Conservation (phyloP, 2,888 invertebrate genomes). For the Cyaniris semiargus region DNA sequence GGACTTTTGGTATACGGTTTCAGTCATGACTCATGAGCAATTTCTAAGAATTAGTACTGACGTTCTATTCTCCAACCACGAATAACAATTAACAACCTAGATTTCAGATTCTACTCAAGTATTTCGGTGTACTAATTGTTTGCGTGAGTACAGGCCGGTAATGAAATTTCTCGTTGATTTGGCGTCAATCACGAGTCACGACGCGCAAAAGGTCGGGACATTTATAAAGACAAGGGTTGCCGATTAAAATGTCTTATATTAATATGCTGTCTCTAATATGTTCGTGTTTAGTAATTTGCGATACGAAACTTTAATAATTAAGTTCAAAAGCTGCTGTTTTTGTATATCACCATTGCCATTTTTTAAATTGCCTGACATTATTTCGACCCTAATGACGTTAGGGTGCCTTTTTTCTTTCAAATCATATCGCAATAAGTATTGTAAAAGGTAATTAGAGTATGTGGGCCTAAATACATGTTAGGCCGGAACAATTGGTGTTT, state of each 20-base stretch:
- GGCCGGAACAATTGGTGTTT: conserved; percentile 60
- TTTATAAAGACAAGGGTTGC: conserved; percentile 55
- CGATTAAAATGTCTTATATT: conserved; percentile 25
- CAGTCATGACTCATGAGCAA: background rate
- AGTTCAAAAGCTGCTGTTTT: background rate
- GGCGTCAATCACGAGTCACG: conserved; percentile 45
- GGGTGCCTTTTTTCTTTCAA: background rate
- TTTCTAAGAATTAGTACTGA: background rate
- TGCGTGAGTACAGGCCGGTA: conserved; percentile 9
- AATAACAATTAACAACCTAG: background rate
- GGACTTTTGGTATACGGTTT: background rate
- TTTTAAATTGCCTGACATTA: background rate
- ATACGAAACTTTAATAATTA: background rate
- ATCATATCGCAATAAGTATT: background rate
- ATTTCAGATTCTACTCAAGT: background rate
- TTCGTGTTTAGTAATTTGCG: background rate
- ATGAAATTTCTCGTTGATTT: conserved; percentile 33
- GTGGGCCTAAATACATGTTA: conserved; percentile 31
- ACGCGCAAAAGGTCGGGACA: conserved; percentile 46
- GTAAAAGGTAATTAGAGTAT: background rate
- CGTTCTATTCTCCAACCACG: background rate
- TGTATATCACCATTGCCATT: background rate
- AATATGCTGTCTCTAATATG: background rate
- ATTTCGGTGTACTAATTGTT: conserved; percentile 2
- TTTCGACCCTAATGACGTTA: background rate